phyloP scores from a whole-genome alignment of 2,113 vertebrate species.

The Hemiprocne comata region DNA sequence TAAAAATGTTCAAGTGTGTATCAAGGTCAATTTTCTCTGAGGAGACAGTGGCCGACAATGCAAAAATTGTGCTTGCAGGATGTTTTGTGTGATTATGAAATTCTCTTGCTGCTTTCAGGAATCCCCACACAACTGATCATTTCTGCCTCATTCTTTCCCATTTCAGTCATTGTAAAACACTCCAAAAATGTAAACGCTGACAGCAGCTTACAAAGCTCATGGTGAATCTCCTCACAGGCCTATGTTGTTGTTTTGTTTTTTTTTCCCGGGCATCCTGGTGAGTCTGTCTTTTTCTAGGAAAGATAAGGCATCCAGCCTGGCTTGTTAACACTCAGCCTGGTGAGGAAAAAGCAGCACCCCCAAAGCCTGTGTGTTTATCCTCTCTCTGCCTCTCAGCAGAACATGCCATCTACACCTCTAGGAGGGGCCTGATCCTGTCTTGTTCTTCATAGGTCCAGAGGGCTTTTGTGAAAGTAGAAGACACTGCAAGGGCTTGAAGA shows the following conservation, averaged over 20 bases:
- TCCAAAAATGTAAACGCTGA: neutral
- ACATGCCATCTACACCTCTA: rapidly evolving
- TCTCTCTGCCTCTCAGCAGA: neutral
- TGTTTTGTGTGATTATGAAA: neutral
- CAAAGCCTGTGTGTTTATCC: neutral
- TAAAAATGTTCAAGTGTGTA: neutral
- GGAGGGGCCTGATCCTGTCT: neutral
- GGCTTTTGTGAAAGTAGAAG: neutral
- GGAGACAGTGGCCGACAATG: neutral
- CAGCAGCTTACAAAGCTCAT: neutral
- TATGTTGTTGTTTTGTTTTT: neutral
- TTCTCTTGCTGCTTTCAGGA: neutral
- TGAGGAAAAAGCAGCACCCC: neutral
- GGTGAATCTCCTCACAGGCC: neutral
- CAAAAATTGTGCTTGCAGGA: neutral
- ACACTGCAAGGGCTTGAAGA: neutral
- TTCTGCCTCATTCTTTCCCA: neutral
- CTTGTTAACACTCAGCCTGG: neutral
- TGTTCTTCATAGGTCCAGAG: no score
- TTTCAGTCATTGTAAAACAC: neutral
- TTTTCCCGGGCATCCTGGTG: neutral
- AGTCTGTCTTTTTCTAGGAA: neutral
- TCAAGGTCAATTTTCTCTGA: neutral
- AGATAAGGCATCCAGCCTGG: neutral
- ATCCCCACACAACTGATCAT: neutral